Conservation (phyloP, 2,888 invertebrate species). For the Serripes groenlandicus region DNA sequence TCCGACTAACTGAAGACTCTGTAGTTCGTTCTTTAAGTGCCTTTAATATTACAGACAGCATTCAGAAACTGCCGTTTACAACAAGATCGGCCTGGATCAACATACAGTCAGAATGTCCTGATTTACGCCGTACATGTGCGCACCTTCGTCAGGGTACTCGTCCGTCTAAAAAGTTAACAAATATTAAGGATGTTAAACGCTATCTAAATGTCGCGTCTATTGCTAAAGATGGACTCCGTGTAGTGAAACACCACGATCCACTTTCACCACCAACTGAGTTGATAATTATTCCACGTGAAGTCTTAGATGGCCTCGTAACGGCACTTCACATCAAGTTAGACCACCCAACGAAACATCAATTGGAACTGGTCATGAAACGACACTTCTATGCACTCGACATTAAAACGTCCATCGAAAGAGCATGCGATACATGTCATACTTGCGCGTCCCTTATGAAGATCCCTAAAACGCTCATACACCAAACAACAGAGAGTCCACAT, state of each 20-base stretch:
- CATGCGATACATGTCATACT: conserved; percentile 19
- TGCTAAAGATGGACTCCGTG: conserved; percentile 45
- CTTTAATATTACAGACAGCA: conserved; percentile 32
- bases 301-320: conserved; percentile 11
- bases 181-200: too few relatives aligned
- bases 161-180: too few relatives aligned
- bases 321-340: conserved; percentile 31
- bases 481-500: too few relatives aligned
- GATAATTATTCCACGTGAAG: conserved; percentile 19
- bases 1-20: conserved; percentile 57
- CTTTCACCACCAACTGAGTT: too few relatives aligned
- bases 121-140: conserved; percentile 65
- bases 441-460: conserved; percentile 34
- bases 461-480: too few relatives aligned
- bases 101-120: conserved; percentile 68
- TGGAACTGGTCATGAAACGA: conserved; percentile 38
- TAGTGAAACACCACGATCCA: conserved; percentile 18
- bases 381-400: conserved; percentile 66
- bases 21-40: conserved; percentile 67
- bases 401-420: conserved; percentile 40
- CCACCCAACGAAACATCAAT: conserved; percentile 60
- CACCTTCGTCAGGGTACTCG: conserved; percentile 68
- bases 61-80: conserved; percentile 50
- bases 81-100: conserved; percentile 62
- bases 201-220: conserved; percentile 63